phyloP scores from a whole-genome alignment of 2,797 vertebrate species.

The Stomatorhinus walkeri region DNA sequence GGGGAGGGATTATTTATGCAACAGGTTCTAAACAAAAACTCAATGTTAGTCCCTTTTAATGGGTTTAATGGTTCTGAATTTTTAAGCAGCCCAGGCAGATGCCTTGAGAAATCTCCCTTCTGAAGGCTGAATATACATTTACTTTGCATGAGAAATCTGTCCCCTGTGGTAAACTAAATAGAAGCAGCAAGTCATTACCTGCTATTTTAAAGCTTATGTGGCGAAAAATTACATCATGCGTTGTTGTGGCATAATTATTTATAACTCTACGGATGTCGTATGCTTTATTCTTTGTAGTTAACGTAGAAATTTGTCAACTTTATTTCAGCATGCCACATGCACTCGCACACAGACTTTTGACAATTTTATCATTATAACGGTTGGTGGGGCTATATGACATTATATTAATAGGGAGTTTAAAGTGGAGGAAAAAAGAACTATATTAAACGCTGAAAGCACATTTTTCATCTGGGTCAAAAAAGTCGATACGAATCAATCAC shows the following conservation, averaged over 20 bases:
- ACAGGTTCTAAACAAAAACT: conserved; percentile 69
- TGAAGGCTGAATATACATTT: conserved; percentile 20
- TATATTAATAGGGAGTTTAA: conserved; percentile 27
- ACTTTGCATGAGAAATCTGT: conserved; percentile 24
- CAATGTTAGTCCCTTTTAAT: conserved; percentile 62
- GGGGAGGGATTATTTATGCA: conserved; percentile 71
- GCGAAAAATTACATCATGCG: not conserved
- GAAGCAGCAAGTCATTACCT: not conserved
- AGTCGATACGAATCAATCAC: conserved; percentile 30
- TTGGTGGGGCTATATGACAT: conserved; percentile 19
- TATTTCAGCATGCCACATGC: not conserved
- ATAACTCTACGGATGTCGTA: not conserved
- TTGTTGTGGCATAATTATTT: not conserved
- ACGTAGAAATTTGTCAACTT: not conserved
- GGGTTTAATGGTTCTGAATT: conserved; percentile 57
- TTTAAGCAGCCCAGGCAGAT: conserved; percentile 53
- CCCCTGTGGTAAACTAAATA: not conserved
- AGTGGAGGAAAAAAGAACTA: conserved; percentile 20
- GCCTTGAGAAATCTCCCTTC: conserved; percentile 21
- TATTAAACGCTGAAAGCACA: conserved; percentile 26
- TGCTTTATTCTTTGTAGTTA: not conserved
- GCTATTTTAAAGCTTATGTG: not conserved
- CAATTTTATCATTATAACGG: conserved; percentile 12
- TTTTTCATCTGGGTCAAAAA: conserved; percentile 30
- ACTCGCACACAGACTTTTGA: not conserved